Percentiles rank a stretch among this genome's conserved stretches.
These are phyloP conservation scores for Neomonachus schauinslandi DNA, from an alignment of 2,113 vertebrate genomes.

Conservation along the genomic window DNA sequence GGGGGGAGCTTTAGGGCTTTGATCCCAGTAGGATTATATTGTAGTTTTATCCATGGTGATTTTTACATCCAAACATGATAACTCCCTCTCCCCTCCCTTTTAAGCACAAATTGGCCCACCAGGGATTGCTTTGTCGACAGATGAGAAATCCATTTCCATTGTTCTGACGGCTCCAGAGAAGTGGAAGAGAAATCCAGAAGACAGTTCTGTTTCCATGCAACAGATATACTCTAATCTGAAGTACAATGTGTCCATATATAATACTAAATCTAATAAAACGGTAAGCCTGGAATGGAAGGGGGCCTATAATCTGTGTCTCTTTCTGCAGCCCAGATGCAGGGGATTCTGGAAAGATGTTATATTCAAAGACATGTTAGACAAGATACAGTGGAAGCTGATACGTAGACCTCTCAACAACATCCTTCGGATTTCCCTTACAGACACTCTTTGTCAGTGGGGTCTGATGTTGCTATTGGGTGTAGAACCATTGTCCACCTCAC, in stretches of 20 bases:
- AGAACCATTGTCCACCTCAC: background rate
- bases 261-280: conserved; percentile 80
- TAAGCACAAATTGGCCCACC: conserved; percentile 92
- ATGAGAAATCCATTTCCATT: conserved; percentile 86
- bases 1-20: background rate
- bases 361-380: background rate
- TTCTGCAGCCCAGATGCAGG: background rate
- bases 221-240: conserved; percentile 86
- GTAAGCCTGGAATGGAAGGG: conserved; percentile 83
- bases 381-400: background rate
- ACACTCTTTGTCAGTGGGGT: background rate
- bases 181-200: conserved; percentile 85
- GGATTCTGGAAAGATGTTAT: background rate
- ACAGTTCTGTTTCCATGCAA: conserved; percentile 82
- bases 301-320: background rate
- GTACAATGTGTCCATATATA: conserved; percentile 89
- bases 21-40: background rate
- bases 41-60: background rate
- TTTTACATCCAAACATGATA: conserved; percentile 32
- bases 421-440: background rate
- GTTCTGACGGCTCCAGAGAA: conserved; percentile 89
- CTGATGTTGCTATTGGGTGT: background rate
- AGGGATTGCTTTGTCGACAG: conserved; percentile 83
- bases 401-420: background rate
- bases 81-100: conserved; percentile 19